Evolutionary conservation across 2,888 invertebrate genomes (phyloP), one percentile per base, ranked within the genome.

Genomic region (Lasius platythorax): DNA sequence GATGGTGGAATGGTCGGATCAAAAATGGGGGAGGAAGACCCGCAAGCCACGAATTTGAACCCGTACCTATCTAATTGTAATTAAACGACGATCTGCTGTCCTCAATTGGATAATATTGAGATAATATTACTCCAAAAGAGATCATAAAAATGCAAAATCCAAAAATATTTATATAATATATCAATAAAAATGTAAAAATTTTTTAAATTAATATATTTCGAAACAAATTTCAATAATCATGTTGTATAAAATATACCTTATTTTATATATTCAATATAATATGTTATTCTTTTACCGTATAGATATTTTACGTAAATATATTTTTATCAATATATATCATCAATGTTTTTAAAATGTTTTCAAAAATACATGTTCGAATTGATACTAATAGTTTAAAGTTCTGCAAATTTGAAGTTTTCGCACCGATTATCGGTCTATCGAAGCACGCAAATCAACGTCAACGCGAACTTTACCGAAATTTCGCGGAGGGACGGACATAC

Each of bases 401-500:
- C 6, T 40, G 4, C 3, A 18, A 66, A 3, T 28, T 28, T 37
- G 12, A 12, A 3, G 1, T 15, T 43, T 15, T 43, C 30, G 23
- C 6, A 4, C 4, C 46, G 23, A 28, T 40, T 67, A 64, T 67
- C 78, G 23, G n/a, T n/a, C 12, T 81, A 79, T 83, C 68, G 33
- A 12, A 37, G 40, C 40, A 23, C 46, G 63, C 64, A 64, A 82
- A 72, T 84, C 83, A 70, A 81, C 15, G 82, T 81, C 72, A 46
- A 46, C 46, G 61, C 30, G 0, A 30, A 72, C 37, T 43, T 56
- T 12, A 15, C n/a, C 1, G 37, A 61, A 81, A 81, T 81, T 70
- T 70, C 33, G 28, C 43, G 11, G 30, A 46, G 61, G 33, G 37
- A 58, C 70, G 4, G 89, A 90, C 92, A 92, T 91, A 92, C 91